phyloP scores from a whole-genome alignment of 2,888 invertebrate species.

The Tuta absoluta region DNA sequence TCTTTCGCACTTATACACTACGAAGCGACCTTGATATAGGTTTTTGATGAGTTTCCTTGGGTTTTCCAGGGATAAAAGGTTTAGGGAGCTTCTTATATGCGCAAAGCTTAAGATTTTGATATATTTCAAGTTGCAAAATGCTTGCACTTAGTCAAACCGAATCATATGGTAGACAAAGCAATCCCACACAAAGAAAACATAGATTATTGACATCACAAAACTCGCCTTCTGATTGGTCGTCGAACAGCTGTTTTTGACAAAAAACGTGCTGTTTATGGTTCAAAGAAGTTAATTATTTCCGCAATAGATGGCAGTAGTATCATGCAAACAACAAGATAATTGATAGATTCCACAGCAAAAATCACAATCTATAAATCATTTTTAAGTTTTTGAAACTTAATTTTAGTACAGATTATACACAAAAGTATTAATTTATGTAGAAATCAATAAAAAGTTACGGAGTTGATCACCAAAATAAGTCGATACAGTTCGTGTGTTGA shows the following conservation, averaged over 20 bases:
- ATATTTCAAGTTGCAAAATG: conserved; percentile 32
- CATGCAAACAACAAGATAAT: conserved; percentile 53
- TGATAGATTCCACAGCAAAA: background rate
- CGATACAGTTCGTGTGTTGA: background rate
- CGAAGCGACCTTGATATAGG: conserved; percentile 60
- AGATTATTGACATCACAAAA: conserved; percentile 57
- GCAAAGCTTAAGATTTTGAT: conserved; percentile 25
- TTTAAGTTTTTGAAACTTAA: background rate
- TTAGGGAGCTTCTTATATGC: conserved; percentile 33
- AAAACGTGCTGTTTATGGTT: conserved; percentile 32
- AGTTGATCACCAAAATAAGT: conserved; percentile 34
- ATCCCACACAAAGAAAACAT: conserved; percentile 54
- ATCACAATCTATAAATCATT: background rate
- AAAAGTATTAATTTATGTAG: background rate
- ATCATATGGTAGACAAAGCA: conserved; percentile 76
- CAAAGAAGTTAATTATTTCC: conserved; percentile 22
- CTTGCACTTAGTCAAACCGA: conserved; percentile 41
- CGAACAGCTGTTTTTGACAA: conserved; percentile 78
- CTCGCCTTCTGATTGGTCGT: conserved; percentile 59
- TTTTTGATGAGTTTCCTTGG: conserved; percentile 35
- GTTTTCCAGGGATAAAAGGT: conserved; percentile 25
- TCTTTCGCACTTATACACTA: conserved; percentile 48
- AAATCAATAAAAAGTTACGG: conserved; percentile 27
- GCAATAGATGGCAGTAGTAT: conserved; percentile 60
- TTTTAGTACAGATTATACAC: background rate